Evolutionary conservation across 2,113 vertebrate species (phyloP), one percentile per base, ranked within the genome.

Genomic region (Thinocorus orbignyianus): DNA sequence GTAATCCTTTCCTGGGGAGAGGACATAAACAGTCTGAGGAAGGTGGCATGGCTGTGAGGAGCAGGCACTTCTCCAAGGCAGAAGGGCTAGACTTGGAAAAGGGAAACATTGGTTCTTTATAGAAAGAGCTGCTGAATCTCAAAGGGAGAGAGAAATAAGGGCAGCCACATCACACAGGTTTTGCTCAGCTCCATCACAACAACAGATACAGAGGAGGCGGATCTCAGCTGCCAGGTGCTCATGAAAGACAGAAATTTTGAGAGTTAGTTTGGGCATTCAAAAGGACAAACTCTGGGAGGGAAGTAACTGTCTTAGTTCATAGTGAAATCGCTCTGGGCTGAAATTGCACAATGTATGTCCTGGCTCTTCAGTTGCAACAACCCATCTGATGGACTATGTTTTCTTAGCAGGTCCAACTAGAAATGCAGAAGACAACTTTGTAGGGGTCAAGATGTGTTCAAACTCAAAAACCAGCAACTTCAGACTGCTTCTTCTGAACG

Each of bases 1-100:
- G 82, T 83, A 69, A 90, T 82, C 31, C 26, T 82, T 70, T 93
- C 71, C 76, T 51, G 48, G 68, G 31, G 30, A 88, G 60, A 86
- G 33, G 57, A 77, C 33, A 71, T 69, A 79, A 72, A 85, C 60
- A 41, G 42, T 13, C 48, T 15, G 88, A 68, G n/a, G 55, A 88
- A 61, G 46, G 78, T 76, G 70, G 41, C 74, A 62, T 10, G 9
- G 62, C 41, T 90, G 44, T 72, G 52, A 82, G 33, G 26, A 85
- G 68, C 77, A 17, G 52, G 25, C 37, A 69, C 13, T 51, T 69
- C 46, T 90, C 69, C 86, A 54, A 10, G 0, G 18, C 35, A 86
- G 35, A 71, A 79, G 28, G 25, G 11, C 35, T 76, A 30, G 31
- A 12, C 28, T 60, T 51, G 55, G n/a, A 22, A 78, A 81, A 84